A percentile compares a stretch with the other conserved stretches of the same genome.
phyloP scores from a whole-genome alignment of 1,140 invertebrate genomes.

The Achroia grisella region DNA sequence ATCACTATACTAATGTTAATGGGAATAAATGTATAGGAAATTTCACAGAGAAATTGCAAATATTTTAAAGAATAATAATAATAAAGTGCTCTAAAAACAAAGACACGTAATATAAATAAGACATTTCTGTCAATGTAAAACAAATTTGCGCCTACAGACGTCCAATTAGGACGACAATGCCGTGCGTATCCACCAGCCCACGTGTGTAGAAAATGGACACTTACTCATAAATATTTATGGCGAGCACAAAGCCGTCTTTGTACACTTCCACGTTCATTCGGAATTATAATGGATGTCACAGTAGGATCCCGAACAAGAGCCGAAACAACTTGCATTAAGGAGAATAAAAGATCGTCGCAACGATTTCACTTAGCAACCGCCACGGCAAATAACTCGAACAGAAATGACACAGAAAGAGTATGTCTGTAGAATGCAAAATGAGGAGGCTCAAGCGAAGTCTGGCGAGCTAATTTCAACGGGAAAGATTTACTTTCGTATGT shows the following conservation, averaged over 20 bases:
- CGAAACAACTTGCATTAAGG: conserved; percentile 61
- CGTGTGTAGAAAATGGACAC: conserved; percentile 60
- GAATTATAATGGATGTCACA: conserved; percentile 69
- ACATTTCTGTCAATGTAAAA: conserved; percentile 35
- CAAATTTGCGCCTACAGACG: conserved; percentile 50
- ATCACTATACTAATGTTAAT: no score
- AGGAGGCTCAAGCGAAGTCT: conserved; percentile 16
- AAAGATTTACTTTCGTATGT: conserved; percentile 30
- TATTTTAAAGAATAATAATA: neutral
- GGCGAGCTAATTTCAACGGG: conserved; percentile 8
- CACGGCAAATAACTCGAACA: conserved; percentile 45
- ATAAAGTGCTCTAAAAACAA: conserved; percentile 27
- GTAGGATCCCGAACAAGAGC: conserved; percentile 61
- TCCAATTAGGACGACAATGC: conserved; percentile 55
- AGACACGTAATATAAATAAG: conserved; percentile 20
- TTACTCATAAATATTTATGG: conserved; percentile 69
- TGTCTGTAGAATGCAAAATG: conserved; percentile 28
- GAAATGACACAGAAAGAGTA: conserved; percentile 43
- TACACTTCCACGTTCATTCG: conserved; percentile 62
- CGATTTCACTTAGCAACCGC: conserved; percentile 60
- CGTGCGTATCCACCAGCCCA: conserved; percentile 59
- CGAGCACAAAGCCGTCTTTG: conserved; percentile 59
- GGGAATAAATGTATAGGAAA: no score
- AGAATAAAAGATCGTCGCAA: conserved; percentile 59
- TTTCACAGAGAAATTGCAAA: no score